These are phyloP conservation scores for Gallinago undulata DNA, from an alignment of 2,113 vertebrate genomes.

Conservation along the genomic window DNA sequence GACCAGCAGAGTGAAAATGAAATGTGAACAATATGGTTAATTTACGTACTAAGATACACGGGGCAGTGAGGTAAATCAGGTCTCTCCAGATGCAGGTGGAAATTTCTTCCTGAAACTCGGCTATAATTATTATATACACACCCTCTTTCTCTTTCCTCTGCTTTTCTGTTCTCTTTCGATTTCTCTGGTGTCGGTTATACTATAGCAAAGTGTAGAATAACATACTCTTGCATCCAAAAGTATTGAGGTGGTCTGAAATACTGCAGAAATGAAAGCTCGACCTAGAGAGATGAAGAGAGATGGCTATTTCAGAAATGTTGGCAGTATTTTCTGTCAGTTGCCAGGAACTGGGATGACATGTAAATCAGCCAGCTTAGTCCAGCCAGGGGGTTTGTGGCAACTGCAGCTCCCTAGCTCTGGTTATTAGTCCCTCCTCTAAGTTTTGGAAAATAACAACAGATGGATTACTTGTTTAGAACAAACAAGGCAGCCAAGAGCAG, in stretches of 20 bases:
- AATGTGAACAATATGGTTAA: neutral
- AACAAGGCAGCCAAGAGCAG: constrained; percentile 3
- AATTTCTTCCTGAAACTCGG: neutral
- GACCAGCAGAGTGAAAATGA: neutral
- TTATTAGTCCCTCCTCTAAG: neutral
- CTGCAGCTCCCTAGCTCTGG: neutral
- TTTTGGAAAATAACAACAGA: constrained; percentile 50
- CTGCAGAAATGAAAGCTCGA: neutral
- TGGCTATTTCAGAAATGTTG: neutral
- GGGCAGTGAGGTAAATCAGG: neutral
- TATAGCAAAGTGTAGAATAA: neutral
- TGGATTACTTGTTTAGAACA: constrained; percentile 39
- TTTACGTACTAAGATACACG: neutral
- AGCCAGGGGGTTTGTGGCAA: neutral
- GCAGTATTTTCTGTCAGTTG: neutral
- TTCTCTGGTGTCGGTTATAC: neutral
- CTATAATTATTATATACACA: neutral
- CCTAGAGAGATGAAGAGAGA: neutral
- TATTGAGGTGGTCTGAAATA: neutral
- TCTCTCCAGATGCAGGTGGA: neutral
- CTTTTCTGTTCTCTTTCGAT: neutral
- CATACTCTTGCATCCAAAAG: neutral
- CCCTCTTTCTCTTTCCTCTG: neutral
- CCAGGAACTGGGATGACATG: neutral
- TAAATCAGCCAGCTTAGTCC: neutral